These are phyloP conservation scores for Echiichthys vipera DNA, from an alignment of 2,797 vertebrate species.

Conservation along the genomic window DNA sequence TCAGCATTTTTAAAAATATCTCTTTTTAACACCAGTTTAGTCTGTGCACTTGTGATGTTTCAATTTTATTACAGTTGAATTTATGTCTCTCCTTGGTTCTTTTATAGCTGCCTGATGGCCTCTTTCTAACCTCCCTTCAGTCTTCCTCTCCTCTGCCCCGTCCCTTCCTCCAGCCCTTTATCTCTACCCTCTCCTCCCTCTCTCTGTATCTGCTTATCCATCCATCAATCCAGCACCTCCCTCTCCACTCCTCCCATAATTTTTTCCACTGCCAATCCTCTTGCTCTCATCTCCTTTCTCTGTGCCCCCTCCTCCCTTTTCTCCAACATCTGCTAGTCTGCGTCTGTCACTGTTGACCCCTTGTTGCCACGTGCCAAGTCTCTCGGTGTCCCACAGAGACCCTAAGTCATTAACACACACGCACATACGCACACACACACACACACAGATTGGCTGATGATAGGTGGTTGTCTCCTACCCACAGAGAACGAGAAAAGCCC, in stretches of 20 bases:
- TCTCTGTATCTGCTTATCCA: slow-evolving; percentile 37
- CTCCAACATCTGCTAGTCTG: slow-evolving; percentile 70
- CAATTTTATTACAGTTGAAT: not conserved
- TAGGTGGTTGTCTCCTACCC: slow-evolving; percentile 40
- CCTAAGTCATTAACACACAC: slow-evolving; percentile 68
- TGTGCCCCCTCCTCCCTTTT: slow-evolving; percentile 23
- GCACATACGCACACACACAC: slow-evolving; percentile 1
- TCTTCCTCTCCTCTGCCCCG: not conserved
- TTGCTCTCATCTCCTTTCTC: slow-evolving; percentile 8
- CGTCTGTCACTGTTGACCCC: slow-evolving; percentile 69
- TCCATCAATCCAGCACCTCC: slow-evolving; percentile 60
- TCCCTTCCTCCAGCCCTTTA: slow-evolving; percentile 1
- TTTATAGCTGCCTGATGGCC: slow-evolving; percentile 4
- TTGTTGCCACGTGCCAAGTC: slow-evolving; percentile 68
- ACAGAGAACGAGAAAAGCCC: slow-evolving; percentile 38
- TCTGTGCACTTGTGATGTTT: not conserved
- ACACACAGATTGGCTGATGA: slow-evolving; percentile 19
- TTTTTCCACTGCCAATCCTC: slow-evolving; percentile 23
- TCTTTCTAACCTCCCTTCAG: slow-evolving; percentile 8
- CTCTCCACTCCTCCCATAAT: slow-evolving; percentile 30
- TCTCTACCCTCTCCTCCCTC: slow-evolving; percentile 11
- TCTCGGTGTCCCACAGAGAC: slow-evolving; percentile 68
- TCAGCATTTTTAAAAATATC: slow-evolving; percentile 6
- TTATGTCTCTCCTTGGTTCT: slow-evolving; percentile 1
- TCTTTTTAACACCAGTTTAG: not conserved